Base-by-base conservation (phyloP, 2,113 vertebrate species). In the Chloebia gouldiae region DNA sequence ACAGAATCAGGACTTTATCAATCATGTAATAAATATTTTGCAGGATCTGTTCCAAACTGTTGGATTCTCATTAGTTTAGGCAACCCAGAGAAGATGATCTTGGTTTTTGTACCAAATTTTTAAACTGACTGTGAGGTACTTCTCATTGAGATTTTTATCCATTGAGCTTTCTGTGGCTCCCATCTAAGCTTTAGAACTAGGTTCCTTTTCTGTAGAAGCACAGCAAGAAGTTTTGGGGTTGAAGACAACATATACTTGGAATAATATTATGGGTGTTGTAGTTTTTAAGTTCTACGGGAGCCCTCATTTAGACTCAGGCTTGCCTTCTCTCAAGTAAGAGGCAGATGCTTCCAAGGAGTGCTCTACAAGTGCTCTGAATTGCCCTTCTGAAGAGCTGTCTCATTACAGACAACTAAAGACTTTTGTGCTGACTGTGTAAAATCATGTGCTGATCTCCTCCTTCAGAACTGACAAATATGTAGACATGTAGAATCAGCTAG, bases 141-240 rank as follows among this genome's bases (percentile, higher is more conserved):
- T 70, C 13, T 70, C 0, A 0, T 75, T 72, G 21, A 81, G 30
- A 24, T 86, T 70, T 24, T 57, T 44, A 45, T 54, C 0, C 0
- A 12, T 16, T 86, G 45, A n/a, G 6, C 23, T 64, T 71, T 31
- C 33, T 76, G 19, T 54, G 27, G 54, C 27, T 84, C 4, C 7
- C 4, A 15, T 31, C 28, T 76, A 61, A 50, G 13, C 1, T 71
- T 93, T 45, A 69, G 47, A 25, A 19, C 47, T 45, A 53, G 4
- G 2, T 40, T 84, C 42, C 30, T 72, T 44, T 81, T 31, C 51
- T 68, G 19, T 37, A 56, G n/a, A 63, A 81, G 21, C 15, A 60
- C 20, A 78, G 16, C 27, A 40, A 64, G 42, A 86, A 17, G 4
- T 66, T 78, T 72, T 47, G 45, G 11, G 10, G 13, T 23, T 7